Conservation (phyloP, 2,113 vertebrate genomes). For the Dipodomys ordii region DNA sequence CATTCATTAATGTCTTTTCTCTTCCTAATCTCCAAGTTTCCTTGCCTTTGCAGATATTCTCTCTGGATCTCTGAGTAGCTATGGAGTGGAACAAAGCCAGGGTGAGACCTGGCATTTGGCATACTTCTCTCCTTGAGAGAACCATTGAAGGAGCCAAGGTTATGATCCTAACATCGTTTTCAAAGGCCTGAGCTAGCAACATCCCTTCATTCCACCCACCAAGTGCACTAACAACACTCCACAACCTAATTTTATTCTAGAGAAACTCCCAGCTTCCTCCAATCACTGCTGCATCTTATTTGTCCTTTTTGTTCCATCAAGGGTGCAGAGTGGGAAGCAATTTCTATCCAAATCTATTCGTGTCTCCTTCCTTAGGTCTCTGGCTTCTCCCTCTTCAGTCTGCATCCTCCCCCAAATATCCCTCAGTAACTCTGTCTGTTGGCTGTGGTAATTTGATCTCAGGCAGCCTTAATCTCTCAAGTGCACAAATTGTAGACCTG, state of each 20-base stretch:
- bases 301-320: constrained; percentile 71
- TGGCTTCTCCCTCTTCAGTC: constrained; percentile 62
- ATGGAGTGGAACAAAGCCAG: constrained; percentile 28
- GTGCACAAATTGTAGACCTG: constrained; percentile 72
- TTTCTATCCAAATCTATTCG: constrained; percentile 72
- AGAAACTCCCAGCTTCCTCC: constrained; percentile 15
- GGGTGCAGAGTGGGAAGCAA: constrained; percentile 64
- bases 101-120: constrained; percentile 32
- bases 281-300: constrained; percentile 55
- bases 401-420: constrained; percentile 54
- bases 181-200: constrained; percentile 14
- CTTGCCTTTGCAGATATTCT: not conserved
- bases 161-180: constrained; percentile 7
- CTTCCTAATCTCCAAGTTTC: not conserved
- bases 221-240: not conserved
- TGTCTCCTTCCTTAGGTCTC: constrained; percentile 65
- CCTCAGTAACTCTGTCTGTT: constrained; percentile 53
- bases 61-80: constrained; percentile 51
- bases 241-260: constrained; percentile 6
- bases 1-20: not conserved
- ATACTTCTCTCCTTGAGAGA: not conserved
- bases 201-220: not conserved
- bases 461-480: constrained; percentile 69
- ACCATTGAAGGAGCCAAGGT: not conserved
- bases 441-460: constrained; percentile 75